These are phyloP conservation scores for Xylocopa sonorina DNA, from an alignment of 1,140 invertebrate species.

Conservation along the genomic window DNA sequence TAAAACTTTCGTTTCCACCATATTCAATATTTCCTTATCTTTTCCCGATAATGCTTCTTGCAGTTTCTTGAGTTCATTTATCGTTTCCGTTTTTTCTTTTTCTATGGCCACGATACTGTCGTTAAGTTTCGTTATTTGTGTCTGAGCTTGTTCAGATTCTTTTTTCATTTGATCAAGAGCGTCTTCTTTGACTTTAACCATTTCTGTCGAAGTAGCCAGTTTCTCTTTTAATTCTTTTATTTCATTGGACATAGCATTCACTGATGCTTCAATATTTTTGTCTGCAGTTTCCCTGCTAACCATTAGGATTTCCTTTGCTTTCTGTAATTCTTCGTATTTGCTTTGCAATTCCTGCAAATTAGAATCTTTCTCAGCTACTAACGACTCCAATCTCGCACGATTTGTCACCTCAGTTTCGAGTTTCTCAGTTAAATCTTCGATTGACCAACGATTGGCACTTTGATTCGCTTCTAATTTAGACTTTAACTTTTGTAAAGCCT, in stretches of 20 bases:
- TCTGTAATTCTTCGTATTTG: conserved; percentile 61
- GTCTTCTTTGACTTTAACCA: conserved; percentile 49
- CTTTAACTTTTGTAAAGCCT: conserved; percentile 79
- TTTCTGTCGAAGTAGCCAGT: conserved; percentile 47
- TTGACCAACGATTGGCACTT: conserved; percentile 56
- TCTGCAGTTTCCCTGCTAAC: conserved; percentile 53
- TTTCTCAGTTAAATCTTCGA: conserved; percentile 67
- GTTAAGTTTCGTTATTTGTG: conserved; percentile 53
- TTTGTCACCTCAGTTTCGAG: conserved; percentile 52
- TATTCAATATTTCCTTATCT: conserved; percentile 57
- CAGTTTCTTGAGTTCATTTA: conserved; percentile 57
- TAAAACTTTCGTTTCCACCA: conserved; percentile 58
- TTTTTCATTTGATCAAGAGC: conserved; percentile 46
- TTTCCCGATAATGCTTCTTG: conserved; percentile 64
- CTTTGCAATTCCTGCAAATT: conserved; percentile 61
- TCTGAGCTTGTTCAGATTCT: conserved; percentile 52
- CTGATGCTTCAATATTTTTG: conserved; percentile 55
- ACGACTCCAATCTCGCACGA: conserved; percentile 54
- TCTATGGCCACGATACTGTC: conserved; percentile 42
- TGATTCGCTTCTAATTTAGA: conserved; percentile 80
- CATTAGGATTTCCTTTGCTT: conserved; percentile 69
- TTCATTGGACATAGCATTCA: conserved; percentile 38
- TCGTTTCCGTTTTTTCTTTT: conserved; percentile 40
- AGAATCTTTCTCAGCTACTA: conserved; percentile 59
- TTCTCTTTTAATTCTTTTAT: conserved; percentile 65